Evolutionary conservation across 1,140 invertebrate species (phyloP).

Genomic region (Philotrypesis tridentata): DNA sequence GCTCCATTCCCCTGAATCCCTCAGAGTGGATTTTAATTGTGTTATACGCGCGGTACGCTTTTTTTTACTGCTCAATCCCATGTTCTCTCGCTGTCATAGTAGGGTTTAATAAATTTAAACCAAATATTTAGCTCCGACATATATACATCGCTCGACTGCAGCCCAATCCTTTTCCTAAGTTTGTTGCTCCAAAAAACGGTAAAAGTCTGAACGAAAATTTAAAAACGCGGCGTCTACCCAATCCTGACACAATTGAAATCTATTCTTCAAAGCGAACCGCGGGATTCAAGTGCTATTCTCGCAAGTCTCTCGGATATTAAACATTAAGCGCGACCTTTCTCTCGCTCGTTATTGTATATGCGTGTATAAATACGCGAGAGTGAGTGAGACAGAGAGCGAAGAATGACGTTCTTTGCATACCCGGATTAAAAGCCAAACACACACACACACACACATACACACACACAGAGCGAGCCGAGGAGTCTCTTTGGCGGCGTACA

Average conservation of each 20-base stretch:
- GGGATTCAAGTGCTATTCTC: too few relatives aligned
- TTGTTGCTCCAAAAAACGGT: too few relatives aligned
- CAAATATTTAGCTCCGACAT: not conserved
- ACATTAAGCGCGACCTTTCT: constrained; percentile 60
- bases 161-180: too few relatives aligned
- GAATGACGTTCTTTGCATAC: constrained; percentile 72
- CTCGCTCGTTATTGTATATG: constrained; percentile 33
- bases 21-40: not conserved
- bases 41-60: not conserved
- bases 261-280: not conserved
- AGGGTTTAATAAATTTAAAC: not conserved
- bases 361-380: too few relatives aligned
- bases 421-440: constrained; percentile 70
- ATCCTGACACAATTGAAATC: too few relatives aligned
- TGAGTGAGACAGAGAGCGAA: constrained; percentile 59
- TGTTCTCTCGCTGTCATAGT: not conserved
- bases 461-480: constrained; percentile 51
- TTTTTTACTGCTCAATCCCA: not conserved
- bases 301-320: too few relatives aligned
- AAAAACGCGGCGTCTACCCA: too few relatives aligned
- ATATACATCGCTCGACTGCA: too few relatives aligned
- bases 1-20: not conserved
- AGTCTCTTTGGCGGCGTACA: constrained; percentile 40
- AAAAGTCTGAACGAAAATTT: too few relatives aligned
- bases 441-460: too few relatives aligned